These are phyloP conservation scores for Lamprotornis superbus DNA, from an alignment of 2,113 vertebrate genomes.

Conservation along the genomic window DNA sequence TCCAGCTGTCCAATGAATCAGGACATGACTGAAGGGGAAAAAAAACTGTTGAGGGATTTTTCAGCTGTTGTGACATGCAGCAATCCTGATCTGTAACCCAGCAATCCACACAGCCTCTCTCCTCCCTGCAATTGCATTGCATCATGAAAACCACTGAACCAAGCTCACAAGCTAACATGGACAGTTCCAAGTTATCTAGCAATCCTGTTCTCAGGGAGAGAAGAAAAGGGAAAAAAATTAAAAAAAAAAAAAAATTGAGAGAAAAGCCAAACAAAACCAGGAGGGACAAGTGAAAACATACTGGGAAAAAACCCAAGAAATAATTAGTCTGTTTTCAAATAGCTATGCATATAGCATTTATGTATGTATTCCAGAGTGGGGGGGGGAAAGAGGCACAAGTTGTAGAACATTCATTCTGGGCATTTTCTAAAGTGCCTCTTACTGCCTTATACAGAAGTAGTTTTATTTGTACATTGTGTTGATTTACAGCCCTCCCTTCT, in stretches of 20 bases:
- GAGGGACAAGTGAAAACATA: background rate
- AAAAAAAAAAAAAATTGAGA: background rate
- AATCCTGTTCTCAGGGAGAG: background rate
- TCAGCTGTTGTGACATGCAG: background rate
- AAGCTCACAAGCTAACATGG: background rate
- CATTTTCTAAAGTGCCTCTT: background rate
- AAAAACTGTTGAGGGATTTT: background rate
- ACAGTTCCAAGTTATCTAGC: background rate
- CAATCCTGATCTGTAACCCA: background rate
- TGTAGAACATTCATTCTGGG: background rate
- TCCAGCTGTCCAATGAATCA: background rate
- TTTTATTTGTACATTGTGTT: background rate
- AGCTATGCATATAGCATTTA: background rate
- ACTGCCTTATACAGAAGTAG: background rate
- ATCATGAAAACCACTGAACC: background rate
- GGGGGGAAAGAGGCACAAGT: rapidly evolving
- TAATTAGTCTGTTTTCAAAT: background rate
- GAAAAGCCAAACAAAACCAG: background rate
- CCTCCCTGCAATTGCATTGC: background rate
- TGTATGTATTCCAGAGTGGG: background rate
- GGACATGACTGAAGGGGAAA: background rate
- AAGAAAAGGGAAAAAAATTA: background rate
- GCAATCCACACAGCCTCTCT: background rate
- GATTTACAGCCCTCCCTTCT: background rate
- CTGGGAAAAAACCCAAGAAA: background rate